phyloP scores from a whole-genome alignment of 2,888 invertebrate species.

The Amiota communis region DNA sequence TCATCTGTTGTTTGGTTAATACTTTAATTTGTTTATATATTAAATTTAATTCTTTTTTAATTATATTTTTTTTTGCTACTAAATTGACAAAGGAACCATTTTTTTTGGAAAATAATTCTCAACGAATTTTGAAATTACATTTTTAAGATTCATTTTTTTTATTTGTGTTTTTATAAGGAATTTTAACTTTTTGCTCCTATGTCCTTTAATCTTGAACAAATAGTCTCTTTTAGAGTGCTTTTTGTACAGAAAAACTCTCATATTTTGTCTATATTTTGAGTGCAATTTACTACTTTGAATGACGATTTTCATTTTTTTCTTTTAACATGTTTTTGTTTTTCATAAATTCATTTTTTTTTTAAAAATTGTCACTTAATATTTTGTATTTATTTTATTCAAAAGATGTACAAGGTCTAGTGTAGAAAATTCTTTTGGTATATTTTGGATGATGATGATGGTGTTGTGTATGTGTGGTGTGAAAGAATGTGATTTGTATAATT shows the following conservation, averaged over 20 bases:
- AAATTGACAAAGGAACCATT: slow-evolving; percentile 45
- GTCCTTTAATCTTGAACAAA: no score
- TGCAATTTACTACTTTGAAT: not conserved
- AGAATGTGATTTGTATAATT: not conserved
- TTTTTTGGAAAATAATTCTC: slow-evolving; percentile 21
- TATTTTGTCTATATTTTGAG: slow-evolving; percentile 7
- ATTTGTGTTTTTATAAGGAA: not conserved
- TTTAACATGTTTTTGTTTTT: not conserved
- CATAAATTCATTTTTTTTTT: not conserved
- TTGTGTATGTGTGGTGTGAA: not conserved
- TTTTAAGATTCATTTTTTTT: not conserved
- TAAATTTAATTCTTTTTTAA: slow-evolving; percentile 18
- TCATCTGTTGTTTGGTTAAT: slow-evolving; percentile 35
- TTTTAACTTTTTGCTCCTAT: not conserved
- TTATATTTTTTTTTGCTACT: slow-evolving; percentile 36
- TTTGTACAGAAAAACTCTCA: not conserved
- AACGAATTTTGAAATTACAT: not conserved
- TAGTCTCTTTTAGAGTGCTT: no score
- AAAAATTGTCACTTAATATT: not conserved
- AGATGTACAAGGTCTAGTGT: slow-evolving; percentile 22
- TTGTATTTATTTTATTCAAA: slow-evolving; percentile 1
- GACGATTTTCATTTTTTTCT: not conserved
- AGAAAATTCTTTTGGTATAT: slow-evolving; percentile 3
- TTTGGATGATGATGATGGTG: no score
- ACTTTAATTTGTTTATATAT: slow-evolving; percentile 40